Evolutionary conservation across 2,888 invertebrate genomes (phyloP).

Genomic region (Tenthredo mesomela): DNA sequence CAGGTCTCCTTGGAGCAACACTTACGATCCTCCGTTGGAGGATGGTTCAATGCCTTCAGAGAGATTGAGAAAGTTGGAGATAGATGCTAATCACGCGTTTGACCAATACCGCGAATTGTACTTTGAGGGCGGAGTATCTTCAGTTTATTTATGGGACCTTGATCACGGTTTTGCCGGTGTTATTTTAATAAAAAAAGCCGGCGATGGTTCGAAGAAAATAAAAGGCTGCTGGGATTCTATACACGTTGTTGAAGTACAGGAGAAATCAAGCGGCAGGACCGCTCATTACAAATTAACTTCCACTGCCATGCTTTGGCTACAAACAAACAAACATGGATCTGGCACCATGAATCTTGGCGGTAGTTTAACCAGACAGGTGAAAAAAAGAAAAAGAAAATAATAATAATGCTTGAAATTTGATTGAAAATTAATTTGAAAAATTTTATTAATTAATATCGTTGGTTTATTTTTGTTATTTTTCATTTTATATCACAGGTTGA

Average conservation of each 20-base stretch:
- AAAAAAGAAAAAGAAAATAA: not conserved
- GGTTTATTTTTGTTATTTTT: not conserved
- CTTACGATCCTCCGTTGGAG: slow-evolving; percentile 97
- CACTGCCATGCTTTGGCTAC: slow-evolving; percentile 99
- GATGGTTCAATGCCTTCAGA: slow-evolving; percentile 99
- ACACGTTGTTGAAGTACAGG: slow-evolving; percentile 99
- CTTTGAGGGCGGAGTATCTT: slow-evolving; percentile 99
- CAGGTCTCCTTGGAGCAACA: slow-evolving; percentile 99
- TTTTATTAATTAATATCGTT: not conserved
- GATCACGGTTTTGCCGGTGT: slow-evolving; percentile 99
- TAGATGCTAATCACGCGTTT: slow-evolving; percentile 99
- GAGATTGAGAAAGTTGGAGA: slow-evolving; percentile 94
- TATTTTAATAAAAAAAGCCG: slow-evolving; percentile 99
- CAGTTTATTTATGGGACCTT: slow-evolving; percentile 99
- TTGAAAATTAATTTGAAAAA: not conserved
- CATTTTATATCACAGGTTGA: slow-evolving; percentile 85
- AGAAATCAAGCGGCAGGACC: slow-evolving; percentile 95
- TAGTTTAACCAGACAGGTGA: slow-evolving; percentile 96
- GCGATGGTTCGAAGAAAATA: slow-evolving; percentile 98
- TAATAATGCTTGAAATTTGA: not conserved
- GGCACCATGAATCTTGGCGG: slow-evolving; percentile 99
- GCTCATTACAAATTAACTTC: slow-evolving; percentile 99
- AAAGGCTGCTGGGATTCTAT: slow-evolving; percentile 99
- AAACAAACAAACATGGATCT: slow-evolving; percentile 97
- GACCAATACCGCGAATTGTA: slow-evolving; percentile 99